A percentile compares a stretch with the other conserved stretches of the same genome.
phyloP scores from a whole-genome alignment of 2,113 vertebrate species.

The Furnarius figulus region DNA sequence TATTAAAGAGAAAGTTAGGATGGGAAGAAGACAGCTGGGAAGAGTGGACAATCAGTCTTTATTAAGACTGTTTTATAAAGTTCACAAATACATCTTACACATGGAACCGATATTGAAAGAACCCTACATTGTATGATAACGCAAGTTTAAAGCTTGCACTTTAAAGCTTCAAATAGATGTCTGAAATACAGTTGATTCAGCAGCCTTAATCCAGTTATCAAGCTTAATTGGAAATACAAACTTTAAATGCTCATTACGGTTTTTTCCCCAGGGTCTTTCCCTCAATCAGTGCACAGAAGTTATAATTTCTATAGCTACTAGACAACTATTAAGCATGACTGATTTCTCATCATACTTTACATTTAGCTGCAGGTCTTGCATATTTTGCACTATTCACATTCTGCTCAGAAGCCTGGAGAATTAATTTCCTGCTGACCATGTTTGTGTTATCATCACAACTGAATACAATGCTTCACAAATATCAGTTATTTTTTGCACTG shows the following conservation, averaged over 20 bases:
- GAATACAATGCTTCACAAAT: not conserved
- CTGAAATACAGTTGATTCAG: not conserved
- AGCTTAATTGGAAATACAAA: not conserved
- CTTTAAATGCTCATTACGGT: not conserved
- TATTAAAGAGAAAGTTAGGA: not conserved
- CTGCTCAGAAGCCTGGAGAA: not conserved
- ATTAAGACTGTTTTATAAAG: not conserved
- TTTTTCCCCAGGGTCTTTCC: not conserved
- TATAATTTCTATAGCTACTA: not conserved
- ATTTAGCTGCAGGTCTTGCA: not conserved
- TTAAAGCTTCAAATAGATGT: not conserved
- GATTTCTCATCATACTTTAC: not conserved
- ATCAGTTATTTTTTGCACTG: not conserved
- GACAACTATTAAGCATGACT: not conserved
- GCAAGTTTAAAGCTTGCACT: not conserved
- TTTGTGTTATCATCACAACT: not conserved
- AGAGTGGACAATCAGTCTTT: not conserved
- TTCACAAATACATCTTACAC: not conserved
- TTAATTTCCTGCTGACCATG: not conserved
- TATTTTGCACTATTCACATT: not conserved
- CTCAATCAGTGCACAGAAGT: not conserved
- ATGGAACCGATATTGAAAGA: not conserved
- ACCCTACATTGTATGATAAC: not conserved
- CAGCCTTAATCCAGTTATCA: not conserved
- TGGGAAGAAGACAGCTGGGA: not conserved